Base-by-base conservation (phyloP, 2,797 vertebrate genomes). In the Crenichthys baileyi region DNA sequence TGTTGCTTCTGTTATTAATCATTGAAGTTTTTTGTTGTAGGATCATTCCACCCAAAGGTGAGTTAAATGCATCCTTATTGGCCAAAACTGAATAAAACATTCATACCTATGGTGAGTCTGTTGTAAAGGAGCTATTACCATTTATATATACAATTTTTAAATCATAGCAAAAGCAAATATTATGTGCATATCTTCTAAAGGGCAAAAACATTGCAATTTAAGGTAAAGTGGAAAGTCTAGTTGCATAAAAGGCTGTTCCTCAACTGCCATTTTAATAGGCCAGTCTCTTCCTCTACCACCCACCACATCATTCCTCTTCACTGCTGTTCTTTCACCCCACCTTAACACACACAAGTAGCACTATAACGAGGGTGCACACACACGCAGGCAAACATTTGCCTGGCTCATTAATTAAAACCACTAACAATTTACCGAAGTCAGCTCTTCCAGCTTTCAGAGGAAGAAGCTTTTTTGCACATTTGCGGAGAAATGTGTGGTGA, bases 371-470 rank as follows among this genome's bases (percentile, higher is more conserved):
- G 63, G 77, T 41, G 68, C 75, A 79, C 60, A 80, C 46, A 87
- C 68, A 70, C 53, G 61, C 26, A 60, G 65, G 29, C 76, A 85
- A 58, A 88, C 76, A 85, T 81, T 83, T 81, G 85, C 79, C 70
- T 39, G 68, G 74, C 77, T 92, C 91, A 93, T 94, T 93, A 92
- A 95, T 95, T 93, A 91, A 90, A 92, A 87, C 70, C 83, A 83
- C 86, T 90, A 87, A 92, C 89, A 91, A 88, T 93, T 93, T 93
- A 92, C 71, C 15, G 80, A 91, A 83, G 85, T 82, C 44, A 16
- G 78, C 77, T 88, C 75, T 83, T 85, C 56, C 84, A 73, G 83
- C 63, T 89, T 87, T 67, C 61, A 75, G 79, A 81, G 60, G 58
- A 29, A 50, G 67, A 50, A 79, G 29, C 51, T 74, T 78, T 76